These are phyloP conservation scores for Paragorgia papillata DNA, from an alignment of 92 coral and sea anemone genomes.

Conservation along the genomic window DNA sequence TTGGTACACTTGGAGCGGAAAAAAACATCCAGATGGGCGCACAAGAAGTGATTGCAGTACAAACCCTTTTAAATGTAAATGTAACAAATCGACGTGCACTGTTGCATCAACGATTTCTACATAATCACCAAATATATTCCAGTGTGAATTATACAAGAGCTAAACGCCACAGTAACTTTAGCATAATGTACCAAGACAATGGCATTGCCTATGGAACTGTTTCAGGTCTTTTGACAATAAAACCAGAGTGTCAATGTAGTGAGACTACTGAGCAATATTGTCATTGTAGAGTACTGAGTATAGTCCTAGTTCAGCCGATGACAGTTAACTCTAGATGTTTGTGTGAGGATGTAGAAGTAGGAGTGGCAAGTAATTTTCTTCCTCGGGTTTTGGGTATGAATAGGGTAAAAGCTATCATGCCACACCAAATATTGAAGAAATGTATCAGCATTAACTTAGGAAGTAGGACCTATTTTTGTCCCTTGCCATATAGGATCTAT, in stretches of 20 bases:
- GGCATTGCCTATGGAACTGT: conserved; percentile 3
- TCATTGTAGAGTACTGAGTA: too few relatives aligned
- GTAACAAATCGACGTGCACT: conserved; percentile 8
- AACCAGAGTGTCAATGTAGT: conserved; percentile 11
- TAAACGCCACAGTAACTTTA: neutral
- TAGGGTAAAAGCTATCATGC: too few relatives aligned
- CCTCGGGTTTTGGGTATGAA: too few relatives aligned
- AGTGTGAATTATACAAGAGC: too few relatives aligned
- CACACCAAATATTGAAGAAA: too few relatives aligned
- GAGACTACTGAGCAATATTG: neutral
- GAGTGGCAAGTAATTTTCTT: too few relatives aligned
- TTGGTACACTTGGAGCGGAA: neutral
- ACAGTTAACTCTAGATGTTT: too few relatives aligned
- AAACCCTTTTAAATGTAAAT: neutral
- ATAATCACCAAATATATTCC: neutral
- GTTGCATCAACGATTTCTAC: conserved; percentile 10
- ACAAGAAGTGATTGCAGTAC: neutral
- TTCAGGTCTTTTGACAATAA: conserved; percentile 8
- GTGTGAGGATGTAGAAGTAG: too few relatives aligned
- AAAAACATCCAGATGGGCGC: conserved; percentile 1
- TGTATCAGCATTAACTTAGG: too few relatives aligned
- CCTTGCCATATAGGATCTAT: too few relatives aligned
- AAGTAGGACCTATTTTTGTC: too few relatives aligned
- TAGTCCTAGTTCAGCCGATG: too few relatives aligned
- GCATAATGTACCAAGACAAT: neutral